Evolutionary conservation across 2,888 invertebrate species (phyloP).

Genomic region (Willowsia nigromaculata): DNA sequence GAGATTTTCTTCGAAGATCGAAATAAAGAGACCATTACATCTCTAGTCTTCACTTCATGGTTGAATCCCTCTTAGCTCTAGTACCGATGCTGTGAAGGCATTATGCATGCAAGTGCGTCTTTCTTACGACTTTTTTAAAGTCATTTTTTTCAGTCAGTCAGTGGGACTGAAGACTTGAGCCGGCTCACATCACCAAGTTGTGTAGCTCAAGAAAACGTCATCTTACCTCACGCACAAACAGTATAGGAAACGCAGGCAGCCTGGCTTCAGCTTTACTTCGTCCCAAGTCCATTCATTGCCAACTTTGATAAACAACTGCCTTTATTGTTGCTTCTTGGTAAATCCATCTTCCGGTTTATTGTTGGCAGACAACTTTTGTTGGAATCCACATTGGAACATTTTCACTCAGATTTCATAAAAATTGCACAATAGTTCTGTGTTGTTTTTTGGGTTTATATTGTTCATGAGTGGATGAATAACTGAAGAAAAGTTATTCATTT

Average conservation of each 20-base stretch:
- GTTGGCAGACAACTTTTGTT: too few species aligned
- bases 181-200: conserved; percentile 68
- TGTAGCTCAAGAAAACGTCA: conserved; percentile 45
- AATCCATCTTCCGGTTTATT: conserved; percentile 51
- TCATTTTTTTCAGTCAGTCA: conserved; percentile 59
- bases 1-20: conserved; percentile 59
- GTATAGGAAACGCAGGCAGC: background rate
- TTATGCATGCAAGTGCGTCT: conserved; percentile 34
- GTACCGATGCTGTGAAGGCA: background rate
- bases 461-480: too few species aligned
- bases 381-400: background rate
- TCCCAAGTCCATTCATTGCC: conserved; percentile 37
- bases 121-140: conserved; percentile 38
- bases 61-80: background rate
- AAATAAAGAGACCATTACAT: conserved; percentile 26
- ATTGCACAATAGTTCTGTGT: too few species aligned
- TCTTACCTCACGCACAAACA: conserved; percentile 36
- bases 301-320: conserved; percentile 52
- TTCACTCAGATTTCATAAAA: too few species aligned
- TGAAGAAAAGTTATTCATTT: too few species aligned
- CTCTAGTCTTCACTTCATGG: background rate
- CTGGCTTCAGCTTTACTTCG: conserved; percentile 34
- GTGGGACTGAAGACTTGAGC: conserved; percentile 72
- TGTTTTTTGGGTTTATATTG: too few species aligned
- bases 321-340: conserved; percentile 31